phyloP scores from a whole-genome alignment of 2,797 vertebrate species.

The Knipowitschia caucasica region DNA sequence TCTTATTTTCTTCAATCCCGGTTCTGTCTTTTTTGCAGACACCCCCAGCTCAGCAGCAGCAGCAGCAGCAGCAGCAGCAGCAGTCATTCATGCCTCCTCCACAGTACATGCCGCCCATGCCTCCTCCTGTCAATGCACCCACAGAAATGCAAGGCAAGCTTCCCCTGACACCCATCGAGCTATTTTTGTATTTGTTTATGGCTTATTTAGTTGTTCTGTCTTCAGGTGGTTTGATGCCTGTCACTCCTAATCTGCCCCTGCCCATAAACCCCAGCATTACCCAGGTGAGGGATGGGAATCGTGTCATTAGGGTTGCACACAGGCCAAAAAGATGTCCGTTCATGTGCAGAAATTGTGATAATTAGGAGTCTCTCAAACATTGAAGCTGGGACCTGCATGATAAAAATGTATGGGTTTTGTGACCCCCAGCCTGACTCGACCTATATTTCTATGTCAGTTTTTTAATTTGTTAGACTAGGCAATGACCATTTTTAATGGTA shows the following conservation, averaged over 20 bases:
- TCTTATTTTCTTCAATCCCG: background rate
- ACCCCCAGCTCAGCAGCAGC: constrained; percentile 18
- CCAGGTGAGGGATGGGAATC: constrained; percentile 42
- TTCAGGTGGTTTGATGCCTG: constrained; percentile 45
- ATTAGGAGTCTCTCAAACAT: too few relatives aligned
- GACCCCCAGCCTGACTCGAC: too few relatives aligned
- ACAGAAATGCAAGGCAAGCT: constrained; percentile 54
- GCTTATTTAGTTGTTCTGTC: constrained; percentile 12
- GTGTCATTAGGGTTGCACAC: background rate
- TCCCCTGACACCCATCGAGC: background rate
- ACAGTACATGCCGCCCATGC: constrained; percentile 23
- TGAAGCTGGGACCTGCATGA: too few relatives aligned
- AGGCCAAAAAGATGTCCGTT: background rate
- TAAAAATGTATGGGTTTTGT: too few relatives aligned
- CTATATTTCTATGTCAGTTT: too few relatives aligned
- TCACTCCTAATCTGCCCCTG: constrained; percentile 26
- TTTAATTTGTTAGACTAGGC: too few relatives aligned
- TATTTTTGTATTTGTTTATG: constrained; percentile 1
- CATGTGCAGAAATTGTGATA: too few relatives aligned
- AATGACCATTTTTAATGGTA: too few relatives aligned
- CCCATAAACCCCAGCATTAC: constrained; percentile 33
- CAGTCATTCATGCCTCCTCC: constrained; percentile 8
- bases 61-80: constrained; percentile 35
- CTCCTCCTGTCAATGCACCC: constrained; percentile 31
- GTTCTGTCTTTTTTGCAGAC: background rate